Evolutionary conservation across 2,113 vertebrate species (phyloP), one percentile per base, ranked within the genome.

Genomic region (Rhabdomys dilectus): DNA sequence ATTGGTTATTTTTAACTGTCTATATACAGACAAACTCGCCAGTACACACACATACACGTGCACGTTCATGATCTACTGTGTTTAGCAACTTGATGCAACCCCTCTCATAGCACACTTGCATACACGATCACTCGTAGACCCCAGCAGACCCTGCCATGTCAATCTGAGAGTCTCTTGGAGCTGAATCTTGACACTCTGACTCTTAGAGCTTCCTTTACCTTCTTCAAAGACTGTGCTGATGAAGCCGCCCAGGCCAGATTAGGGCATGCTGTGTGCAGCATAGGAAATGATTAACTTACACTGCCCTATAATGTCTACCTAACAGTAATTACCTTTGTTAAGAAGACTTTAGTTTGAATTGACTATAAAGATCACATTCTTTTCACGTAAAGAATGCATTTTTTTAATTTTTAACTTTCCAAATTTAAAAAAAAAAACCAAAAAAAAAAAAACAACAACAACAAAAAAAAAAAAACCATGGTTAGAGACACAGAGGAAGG

Each of bases 281-380:
- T 31, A 48, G 94, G 84, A 39, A 91, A 93, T 96, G 62, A 95
- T 96, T 93, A 93, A 91, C 72, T 86, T 76, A 39, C 76, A 39
- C 53, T 94, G 12, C 42, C 31, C 13, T 8, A 16, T 77, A 70
- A 62, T 82, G 76, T 24, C 60, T 77, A 16, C 93, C 80, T 81
- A 19, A 5, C 53, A 42, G 31, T 68, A 72, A 84, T 93, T 91
- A 77, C 72, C 76, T 93, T 85, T 66, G 60, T 93, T 82, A 92
- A 91, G 77, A 89, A 72, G 84, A 93, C 58, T 86, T 78, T 75
- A 11, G 15, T 94, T 72, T 92, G 88, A 93, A 73, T 66, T 72
- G 68, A 53, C 53, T 66, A 39, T 72, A 19, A 93, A 53, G 62
- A 62, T 3, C 16, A 3, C 5, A 22, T 77, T 93, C 29, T 94